phyloP scores from a whole-genome alignment of 37 sponge, comb jelly and placozoan genomes.

The Aphrocallistes beatrix region DNA sequence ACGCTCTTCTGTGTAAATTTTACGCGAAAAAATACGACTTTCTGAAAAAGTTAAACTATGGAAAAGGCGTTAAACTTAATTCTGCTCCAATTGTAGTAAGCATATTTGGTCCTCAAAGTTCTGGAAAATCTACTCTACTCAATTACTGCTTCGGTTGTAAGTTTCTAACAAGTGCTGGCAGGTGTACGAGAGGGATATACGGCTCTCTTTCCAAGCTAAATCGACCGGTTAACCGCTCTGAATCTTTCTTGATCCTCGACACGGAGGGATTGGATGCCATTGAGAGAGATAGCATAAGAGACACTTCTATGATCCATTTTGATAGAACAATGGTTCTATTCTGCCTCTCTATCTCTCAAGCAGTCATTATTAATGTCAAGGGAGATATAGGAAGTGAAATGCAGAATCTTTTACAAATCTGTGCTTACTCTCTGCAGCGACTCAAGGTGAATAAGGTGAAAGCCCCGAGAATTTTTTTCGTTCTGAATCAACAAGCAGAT shows the following conservation, averaged over 20 bases:
- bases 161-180: not conserved
- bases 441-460: not conserved
- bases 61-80: not conserved
- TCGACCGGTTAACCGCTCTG: not conserved
- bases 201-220: not conserved
- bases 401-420: not conserved
- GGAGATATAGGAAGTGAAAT: not conserved
- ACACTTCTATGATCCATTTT: conserved; percentile 9
- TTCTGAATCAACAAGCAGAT: conserved; percentile 9
- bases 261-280: conserved; percentile 10
- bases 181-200: conserved; percentile 4
- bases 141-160: conserved; percentile 18
- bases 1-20: not conserved
- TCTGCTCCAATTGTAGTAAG: not conserved
- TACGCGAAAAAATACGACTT: not conserved
- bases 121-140: not conserved
- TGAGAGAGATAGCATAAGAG: not conserved
- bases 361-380: not conserved
- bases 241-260: not conserved
- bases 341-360: not conserved
- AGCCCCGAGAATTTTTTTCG: not conserved
- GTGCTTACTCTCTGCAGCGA: not conserved
- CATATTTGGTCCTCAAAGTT: conserved; percentile 1
- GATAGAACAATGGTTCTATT: not conserved
- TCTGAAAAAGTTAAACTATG: not conserved